Base-by-base conservation (phyloP, 2,888 invertebrate species). In the Dynastes hyllus region DNA sequence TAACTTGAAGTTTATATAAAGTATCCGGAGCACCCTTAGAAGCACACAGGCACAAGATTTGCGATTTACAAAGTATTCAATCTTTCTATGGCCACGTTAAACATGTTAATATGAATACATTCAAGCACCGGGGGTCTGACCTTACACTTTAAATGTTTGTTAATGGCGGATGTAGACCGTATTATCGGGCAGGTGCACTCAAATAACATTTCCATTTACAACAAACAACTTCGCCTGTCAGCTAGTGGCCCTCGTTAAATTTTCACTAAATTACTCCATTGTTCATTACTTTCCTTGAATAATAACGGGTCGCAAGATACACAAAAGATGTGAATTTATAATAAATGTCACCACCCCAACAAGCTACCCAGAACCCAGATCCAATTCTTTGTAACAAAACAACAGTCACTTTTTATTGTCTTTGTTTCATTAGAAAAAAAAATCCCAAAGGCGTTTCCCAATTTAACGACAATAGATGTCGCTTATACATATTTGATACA, bases 1-100 rank as follows among this genome's bases (percentile, higher is more conserved):
- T 85, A 86, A 86, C 84, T 86, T 85, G 82, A 84, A 85, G 84
- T 86, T 86, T 85, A 83, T 85, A 83, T 84, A 86, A 85, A 85
- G 85, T 84, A 86, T 85, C 85, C 83, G 83, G 83, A 84, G 84
- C 85, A 82, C 84, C 84, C 84, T 86, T 84, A 84, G 45, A 32
- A 45, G 85, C 84, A 85, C 84, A 85, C 85, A 83, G 83, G 83
- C 83, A 82, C 82, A 84, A 85, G 85, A 85, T 86, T 82, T 83
- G 83, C 82, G 83, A 84, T 84, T 84, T 83, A 80, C 81, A 83
- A 85, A 85, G 84, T 85, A 85, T 85, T 84, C 84, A 85, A 81
- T 83, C 82, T 81, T 82, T 81, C 80, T 82, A 81, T 80, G 81
- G 80, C 80, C 81, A 83, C 81, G 82, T 83, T 81, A 82, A 82